Base-by-base conservation (phyloP, 1,140 invertebrate species). In the Papilio machaon region DNA sequence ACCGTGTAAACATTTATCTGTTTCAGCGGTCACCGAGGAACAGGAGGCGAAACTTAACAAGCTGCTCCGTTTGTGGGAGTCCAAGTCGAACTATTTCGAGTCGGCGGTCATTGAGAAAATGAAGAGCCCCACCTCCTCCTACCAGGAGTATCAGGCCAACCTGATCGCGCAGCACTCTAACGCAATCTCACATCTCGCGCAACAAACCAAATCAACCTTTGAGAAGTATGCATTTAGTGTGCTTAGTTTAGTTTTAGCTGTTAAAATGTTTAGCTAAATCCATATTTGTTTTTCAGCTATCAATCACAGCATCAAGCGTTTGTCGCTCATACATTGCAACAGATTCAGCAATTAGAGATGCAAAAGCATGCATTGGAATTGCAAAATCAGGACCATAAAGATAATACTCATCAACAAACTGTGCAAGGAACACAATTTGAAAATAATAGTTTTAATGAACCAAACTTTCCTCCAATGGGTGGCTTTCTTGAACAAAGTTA, bases 301-400 rank as follows among this genome's bases (percentile, higher is more conserved):
- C 97, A 99, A 95, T 97, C 97, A 60, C 99, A 99, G 89, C 99
- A 99, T 95, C 97, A 99, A 94, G 97, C 98, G 7, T 99, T 99
- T 93, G 97, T 98, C 8, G 96, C 97, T 70, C 99, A 99, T 94
- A 97, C 98, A 11, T 96, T 97, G 88, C 97, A 98, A 90, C 97
- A 98, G 91, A 97, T 99, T 86, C 97, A 98, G 90, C 97, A 96
- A 88, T 95, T 98, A 76, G 97, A 98, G 87, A 96, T 97, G 91
- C 97, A 98, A 89, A 97, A 97, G 87, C 96, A 97, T 82, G 95
- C 96, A 15, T 94, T 98, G 58, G 96, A 98, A 87, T 95, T 97
- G 83, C 97, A 98, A 86, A 91, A 82, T 79, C 87, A 91, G n/a
- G 90, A 95, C 11, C 84, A 89, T 35, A 92, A 91, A 82, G 90